Evolutionary conservation across 2,888 invertebrate species (phyloP).

Genomic region (Sacculina carcini): DNA sequence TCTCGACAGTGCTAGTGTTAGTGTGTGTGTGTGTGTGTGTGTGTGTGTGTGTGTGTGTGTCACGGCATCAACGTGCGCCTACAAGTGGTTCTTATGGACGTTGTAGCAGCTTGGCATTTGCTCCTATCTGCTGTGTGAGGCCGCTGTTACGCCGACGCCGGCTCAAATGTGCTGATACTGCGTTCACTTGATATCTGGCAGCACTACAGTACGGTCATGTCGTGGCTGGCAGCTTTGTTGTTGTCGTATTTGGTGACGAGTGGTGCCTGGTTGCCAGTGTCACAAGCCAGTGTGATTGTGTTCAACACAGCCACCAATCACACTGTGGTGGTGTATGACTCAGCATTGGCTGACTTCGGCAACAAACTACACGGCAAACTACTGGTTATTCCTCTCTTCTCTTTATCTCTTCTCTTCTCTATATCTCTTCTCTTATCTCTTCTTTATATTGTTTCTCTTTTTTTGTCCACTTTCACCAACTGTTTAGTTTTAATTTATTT

Average conservation of each 20-base stretch:
- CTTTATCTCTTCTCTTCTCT: not conserved
- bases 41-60: not conserved
- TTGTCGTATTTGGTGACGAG: too few relatives aligned
- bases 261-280: not conserved
- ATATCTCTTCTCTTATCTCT: not conserved
- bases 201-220: not conserved
- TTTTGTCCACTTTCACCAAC: not conserved
- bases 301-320: not conserved
- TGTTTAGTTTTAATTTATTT: not conserved
- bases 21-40: not conserved
- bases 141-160: not conserved
- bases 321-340: not conserved
- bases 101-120: not conserved
- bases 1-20: too few relatives aligned
- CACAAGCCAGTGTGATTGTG: not conserved
- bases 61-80: not conserved
- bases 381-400: not conserved
- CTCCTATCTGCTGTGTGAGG: not conserved
- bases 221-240: too few relatives aligned
- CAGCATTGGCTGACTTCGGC: not conserved
- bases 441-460: not conserved
- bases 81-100: too few relatives aligned
- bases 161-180: not conserved
- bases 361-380: not conserved
- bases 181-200: not conserved